phyloP scores from a whole-genome alignment of 53 echinoderm and acorn worm species.

The Henricia sp. region DNA sequence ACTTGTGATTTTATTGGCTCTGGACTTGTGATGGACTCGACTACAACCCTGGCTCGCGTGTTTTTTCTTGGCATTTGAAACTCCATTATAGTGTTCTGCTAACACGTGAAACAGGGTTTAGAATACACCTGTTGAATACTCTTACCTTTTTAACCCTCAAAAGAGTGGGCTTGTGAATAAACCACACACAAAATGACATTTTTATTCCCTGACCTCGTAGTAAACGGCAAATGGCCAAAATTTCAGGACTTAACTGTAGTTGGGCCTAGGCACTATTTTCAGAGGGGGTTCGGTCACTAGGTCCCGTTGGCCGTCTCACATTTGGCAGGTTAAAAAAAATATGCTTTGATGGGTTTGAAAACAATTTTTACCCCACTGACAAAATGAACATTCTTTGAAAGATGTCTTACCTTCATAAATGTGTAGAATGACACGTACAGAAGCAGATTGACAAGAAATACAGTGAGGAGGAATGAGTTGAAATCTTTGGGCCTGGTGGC shows the following conservation, averaged over 20 bases:
- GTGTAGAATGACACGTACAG: slow-evolving; percentile 93
- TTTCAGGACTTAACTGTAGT: background rate
- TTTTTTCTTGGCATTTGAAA: too few species aligned
- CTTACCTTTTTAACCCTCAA: too few species aligned
- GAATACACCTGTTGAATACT: too few species aligned
- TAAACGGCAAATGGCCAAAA: background rate
- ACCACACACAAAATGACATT: too few species aligned
- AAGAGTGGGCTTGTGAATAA: too few species aligned
- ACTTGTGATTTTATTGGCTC: too few species aligned
- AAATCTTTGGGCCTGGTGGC: slow-evolving; percentile 80
- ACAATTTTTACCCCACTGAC: too few species aligned
- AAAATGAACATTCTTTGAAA: background rate
- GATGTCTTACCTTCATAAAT: slow-evolving; percentile 84
- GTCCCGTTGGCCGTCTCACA: background rate
- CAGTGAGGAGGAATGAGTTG: slow-evolving; percentile 81
- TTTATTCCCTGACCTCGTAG: too few species aligned
- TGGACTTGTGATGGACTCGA: too few species aligned
- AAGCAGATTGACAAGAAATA: slow-evolving; percentile 90
- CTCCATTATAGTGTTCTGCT: too few species aligned
- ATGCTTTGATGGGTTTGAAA: background rate
- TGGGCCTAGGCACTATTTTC: background rate
- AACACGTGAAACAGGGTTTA: too few species aligned
- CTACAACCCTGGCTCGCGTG: too few species aligned
- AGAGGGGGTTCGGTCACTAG: background rate
- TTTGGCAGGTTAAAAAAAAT: background rate